Conservation (phyloP, 2,113 vertebrate species). For the Probosciger aterrimus region DNA sequence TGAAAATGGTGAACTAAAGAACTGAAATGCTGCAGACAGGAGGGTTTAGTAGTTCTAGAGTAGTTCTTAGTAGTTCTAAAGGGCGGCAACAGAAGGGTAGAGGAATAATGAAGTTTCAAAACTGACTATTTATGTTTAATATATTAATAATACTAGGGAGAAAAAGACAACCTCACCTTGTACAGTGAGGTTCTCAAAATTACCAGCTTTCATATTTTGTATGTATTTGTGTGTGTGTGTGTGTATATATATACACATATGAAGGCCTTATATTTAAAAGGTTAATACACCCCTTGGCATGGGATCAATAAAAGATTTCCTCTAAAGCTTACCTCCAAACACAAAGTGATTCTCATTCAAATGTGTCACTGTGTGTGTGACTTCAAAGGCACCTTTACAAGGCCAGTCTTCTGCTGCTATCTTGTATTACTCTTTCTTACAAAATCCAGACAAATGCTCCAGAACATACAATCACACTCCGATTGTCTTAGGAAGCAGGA, state of each 20-base stretch:
- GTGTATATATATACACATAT: fast-evolving
- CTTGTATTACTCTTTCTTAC: background rate
- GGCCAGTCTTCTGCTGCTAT: background rate
- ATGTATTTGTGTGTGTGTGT: background rate
- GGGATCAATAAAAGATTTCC: background rate
- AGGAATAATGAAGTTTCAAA: background rate
- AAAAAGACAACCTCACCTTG: background rate
- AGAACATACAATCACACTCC: background rate
- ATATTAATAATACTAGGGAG: background rate
- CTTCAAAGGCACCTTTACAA: background rate
- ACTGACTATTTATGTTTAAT: background rate
- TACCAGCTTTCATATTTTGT: background rate
- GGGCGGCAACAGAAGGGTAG: background rate
- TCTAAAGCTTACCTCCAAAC: background rate
- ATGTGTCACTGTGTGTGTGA: background rate
- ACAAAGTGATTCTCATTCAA: background rate
- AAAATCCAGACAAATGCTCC: background rate
- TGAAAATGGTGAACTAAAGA: background rate
- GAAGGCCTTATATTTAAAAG: background rate
- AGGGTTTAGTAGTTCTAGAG: background rate
- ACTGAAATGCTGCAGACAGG: background rate
- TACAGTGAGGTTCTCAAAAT: background rate
- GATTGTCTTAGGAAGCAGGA: background rate
- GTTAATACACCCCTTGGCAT: background rate
- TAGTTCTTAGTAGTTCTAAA: background rate